Percentiles rank a stretch among this genome's conserved stretches.
These are phyloP conservation scores for Hypomecis punctinalis DNA, from an alignment of 2,888 invertebrate species.

Conservation along the genomic window DNA sequence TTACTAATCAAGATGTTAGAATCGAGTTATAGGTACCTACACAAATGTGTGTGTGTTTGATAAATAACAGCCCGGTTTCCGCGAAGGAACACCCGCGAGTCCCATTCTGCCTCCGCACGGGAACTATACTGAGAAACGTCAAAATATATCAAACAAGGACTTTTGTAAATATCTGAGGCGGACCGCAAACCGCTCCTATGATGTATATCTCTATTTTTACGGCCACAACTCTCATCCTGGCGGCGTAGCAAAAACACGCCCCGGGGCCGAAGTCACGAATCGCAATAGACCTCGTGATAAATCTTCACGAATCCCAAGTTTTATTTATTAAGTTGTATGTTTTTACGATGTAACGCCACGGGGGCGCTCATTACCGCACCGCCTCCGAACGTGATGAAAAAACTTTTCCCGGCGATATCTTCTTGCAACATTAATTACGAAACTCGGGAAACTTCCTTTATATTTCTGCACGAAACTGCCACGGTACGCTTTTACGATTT, in stretches of 20 bases:
- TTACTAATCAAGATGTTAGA: conserved; percentile 12
- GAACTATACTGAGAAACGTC: conserved; percentile 76
- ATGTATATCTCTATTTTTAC: conserved; percentile 75
- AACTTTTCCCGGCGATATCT: conserved; percentile 79
- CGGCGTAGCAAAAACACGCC: conserved; percentile 66
- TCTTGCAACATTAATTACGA: conserved; percentile 82
- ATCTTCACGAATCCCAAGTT: conserved; percentile 79
- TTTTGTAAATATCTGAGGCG: conserved; percentile 68
- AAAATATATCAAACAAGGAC: conserved; percentile 76
- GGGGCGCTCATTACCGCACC: conserved; percentile 77
- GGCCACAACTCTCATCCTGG: conserved; percentile 58
- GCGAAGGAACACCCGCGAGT: conserved; percentile 65
- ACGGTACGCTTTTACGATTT: conserved; percentile 74
- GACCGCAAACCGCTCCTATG: conserved; percentile 66
- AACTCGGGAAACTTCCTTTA: conserved; percentile 69
- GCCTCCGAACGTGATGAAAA: conserved; percentile 78
- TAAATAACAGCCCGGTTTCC: conserved; percentile 63
- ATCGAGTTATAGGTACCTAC: conserved; percentile 41
- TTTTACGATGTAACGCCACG: conserved; percentile 79
- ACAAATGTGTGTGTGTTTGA: conserved; percentile 43
- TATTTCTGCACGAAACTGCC: conserved; percentile 59
- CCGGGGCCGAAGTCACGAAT: conserved; percentile 66
- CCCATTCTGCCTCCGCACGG: conserved; percentile 49
- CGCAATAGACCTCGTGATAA: conserved; percentile 77
- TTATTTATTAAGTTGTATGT: conserved; percentile 85